phyloP scores from a whole-genome alignment of 2,888 invertebrate genomes.

The Mesochorus sp. region DNA sequence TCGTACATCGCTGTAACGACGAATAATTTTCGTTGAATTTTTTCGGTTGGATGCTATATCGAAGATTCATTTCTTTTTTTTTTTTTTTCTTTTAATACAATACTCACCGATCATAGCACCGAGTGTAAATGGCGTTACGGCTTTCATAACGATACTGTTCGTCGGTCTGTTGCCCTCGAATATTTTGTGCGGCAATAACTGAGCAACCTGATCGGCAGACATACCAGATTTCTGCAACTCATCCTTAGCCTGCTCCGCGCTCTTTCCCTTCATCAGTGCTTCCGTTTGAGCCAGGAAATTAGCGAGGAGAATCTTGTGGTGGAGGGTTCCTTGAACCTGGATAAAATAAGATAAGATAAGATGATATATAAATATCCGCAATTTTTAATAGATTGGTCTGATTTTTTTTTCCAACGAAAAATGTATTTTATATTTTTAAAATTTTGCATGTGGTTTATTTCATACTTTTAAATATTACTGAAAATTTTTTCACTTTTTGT shows the following conservation, averaged over 20 bases:
- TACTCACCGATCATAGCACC: conserved; percentile 94
- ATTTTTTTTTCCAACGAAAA: too few species aligned
- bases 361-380: neutral
- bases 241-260: conserved; percentile 86
- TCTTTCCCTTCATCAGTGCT: conserved; percentile 95
- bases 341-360: neutral
- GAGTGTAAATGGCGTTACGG: conserved; percentile 95
- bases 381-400: too few species aligned
- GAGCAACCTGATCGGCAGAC: conserved; percentile 87
- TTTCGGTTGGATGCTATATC: neutral
- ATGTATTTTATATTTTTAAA: too few species aligned
- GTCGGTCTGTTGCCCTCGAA: conserved; percentile 99
- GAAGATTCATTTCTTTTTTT: neutral
- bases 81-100: conserved; percentile 17
- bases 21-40: neutral
- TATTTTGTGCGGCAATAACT: conserved; percentile 96
- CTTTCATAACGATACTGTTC: conserved; percentile 96
- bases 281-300: conserved; percentile 99
- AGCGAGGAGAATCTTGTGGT: conserved; percentile 97
- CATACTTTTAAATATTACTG: too few species aligned
- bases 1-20: conserved; percentile 94
- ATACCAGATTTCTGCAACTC: conserved; percentile 93
- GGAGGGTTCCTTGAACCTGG: conserved; percentile 86
- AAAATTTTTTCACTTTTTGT: too few species aligned
- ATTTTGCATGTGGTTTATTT: too few species aligned